Conservation (phyloP, 2,888 invertebrate genomes). For the Physocephala rufipes region DNA sequence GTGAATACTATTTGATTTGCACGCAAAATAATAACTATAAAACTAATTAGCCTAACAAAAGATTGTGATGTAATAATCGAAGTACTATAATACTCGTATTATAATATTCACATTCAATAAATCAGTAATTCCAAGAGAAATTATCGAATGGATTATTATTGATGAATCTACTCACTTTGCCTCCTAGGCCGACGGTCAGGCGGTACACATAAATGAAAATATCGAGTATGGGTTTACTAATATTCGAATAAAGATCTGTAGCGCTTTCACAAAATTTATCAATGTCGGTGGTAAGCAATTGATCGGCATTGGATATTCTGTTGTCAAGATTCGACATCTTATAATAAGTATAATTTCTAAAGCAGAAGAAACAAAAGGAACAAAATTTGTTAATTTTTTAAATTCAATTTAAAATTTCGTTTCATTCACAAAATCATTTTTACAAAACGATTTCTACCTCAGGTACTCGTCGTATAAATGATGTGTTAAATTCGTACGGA, state of each 20-base stretch:
- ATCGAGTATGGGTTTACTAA: conserved; percentile 94
- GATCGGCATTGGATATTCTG: conserved; percentile 94
- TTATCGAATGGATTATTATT: too few relatives aligned
- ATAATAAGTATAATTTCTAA: conserved; percentile 93
- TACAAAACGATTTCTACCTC: conserved; percentile 72
- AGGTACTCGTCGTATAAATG: conserved; percentile 92
- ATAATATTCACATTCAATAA: neutral
- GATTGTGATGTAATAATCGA: too few relatives aligned
- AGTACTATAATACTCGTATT: too few relatives aligned
- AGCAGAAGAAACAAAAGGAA: conserved; percentile 44
- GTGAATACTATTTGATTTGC: too few relatives aligned
- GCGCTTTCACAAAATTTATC: conserved; percentile 97
- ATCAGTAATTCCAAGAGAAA: too few relatives aligned
- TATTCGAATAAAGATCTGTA: conserved; percentile 94
- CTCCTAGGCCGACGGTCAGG: conserved; percentile 85
- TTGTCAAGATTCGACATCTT: conserved; percentile 96
- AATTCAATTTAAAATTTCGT: conserved; percentile 14
- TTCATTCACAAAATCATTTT: conserved; percentile 8
- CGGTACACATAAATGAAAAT: conserved; percentile 93
- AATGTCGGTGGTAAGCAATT: conserved; percentile 93
- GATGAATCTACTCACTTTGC: conserved; percentile 68
- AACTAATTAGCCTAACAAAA: too few relatives aligned
- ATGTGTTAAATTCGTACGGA: conserved; percentile 88
- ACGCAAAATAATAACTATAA: neutral
- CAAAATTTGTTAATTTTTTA: too few relatives aligned